Evolutionary conservation across 2,797 vertebrate genomes (phyloP).

Genomic region (Phoeniculus purpureus): DNA sequence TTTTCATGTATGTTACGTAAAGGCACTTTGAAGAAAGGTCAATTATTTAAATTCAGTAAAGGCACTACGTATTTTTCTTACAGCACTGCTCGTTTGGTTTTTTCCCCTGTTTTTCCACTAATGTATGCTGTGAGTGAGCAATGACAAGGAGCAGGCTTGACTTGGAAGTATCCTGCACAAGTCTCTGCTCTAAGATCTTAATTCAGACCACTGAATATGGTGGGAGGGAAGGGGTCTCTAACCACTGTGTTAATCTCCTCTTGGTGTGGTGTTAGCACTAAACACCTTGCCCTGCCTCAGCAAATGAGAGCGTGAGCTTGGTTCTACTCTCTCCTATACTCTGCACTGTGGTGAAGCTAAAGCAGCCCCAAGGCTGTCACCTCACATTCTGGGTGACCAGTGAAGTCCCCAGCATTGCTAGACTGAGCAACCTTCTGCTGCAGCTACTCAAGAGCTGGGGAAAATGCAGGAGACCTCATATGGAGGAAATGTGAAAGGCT

Average conservation of each 20-base stretch:
- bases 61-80: constrained; percentile 40
- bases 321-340: not conserved
- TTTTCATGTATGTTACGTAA: not conserved
- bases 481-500: not conserved
- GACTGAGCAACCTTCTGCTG: not conserved
- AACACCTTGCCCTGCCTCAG: not conserved
- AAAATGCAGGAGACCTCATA: not conserved
- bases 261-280: not conserved
- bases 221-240: not conserved
- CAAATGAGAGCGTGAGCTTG: not conserved
- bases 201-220: not conserved
- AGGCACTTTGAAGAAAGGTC: not conserved
- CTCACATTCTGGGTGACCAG: not conserved
- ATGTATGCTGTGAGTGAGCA: not conserved
- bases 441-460: not conserved
- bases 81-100: not conserved
- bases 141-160: not conserved
- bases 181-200: not conserved
- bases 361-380: not conserved
- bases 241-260: not conserved
- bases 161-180: not conserved
- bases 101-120: not conserved
- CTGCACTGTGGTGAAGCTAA: not conserved
- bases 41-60: constrained; percentile 52
- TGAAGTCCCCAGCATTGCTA: not conserved